A percentile compares a stretch with the other conserved stretches of the same genome.
phyloP scores from a whole-genome alignment of 2,797 vertebrate genomes.

The Valencia hispanica region DNA sequence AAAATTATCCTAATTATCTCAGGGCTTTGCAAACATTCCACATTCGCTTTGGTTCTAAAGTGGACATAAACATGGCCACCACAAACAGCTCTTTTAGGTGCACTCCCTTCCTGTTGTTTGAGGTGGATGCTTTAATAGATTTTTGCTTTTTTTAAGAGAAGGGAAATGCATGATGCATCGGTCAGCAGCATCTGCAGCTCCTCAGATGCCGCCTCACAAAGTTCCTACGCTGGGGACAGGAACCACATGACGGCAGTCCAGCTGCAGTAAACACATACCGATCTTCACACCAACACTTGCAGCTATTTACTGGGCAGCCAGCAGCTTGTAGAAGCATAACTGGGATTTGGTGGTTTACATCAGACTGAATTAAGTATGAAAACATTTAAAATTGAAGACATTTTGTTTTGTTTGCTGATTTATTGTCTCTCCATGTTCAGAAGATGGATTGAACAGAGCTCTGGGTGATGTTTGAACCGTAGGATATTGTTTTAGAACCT shows the following conservation, averaged over 20 bases:
- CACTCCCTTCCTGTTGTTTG: constrained; percentile 82
- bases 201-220: constrained; percentile 47
- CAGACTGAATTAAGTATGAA: not conserved
- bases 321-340: constrained; percentile 10
- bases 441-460: not conserved
- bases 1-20: constrained; percentile 35
- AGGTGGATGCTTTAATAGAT: constrained; percentile 75
- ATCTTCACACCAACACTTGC: constrained; percentile 20
- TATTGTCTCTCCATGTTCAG: not conserved
- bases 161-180: constrained; percentile 63
- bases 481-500: not conserved
- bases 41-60: constrained; percentile 47
- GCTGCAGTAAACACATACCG: constrained; percentile 56
- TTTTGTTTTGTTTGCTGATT: not conserved
- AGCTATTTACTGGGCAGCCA: constrained; percentile 29
- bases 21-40: constrained; percentile 54
- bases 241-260: constrained; percentile 45
- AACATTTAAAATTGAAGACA: not conserved
- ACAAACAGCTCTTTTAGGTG: constrained; percentile 78
- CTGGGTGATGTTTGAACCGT: too few relatives aligned
- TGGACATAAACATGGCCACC: constrained; percentile 65
- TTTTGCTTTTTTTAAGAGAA: constrained; percentile 47
- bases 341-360: constrained; percentile 11
- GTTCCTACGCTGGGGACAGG: constrained; percentile 33
- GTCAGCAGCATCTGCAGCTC: constrained; percentile 59